phyloP scores from a whole-genome alignment of 1,140 invertebrate species.

The Ganaspis sp. region DNA sequence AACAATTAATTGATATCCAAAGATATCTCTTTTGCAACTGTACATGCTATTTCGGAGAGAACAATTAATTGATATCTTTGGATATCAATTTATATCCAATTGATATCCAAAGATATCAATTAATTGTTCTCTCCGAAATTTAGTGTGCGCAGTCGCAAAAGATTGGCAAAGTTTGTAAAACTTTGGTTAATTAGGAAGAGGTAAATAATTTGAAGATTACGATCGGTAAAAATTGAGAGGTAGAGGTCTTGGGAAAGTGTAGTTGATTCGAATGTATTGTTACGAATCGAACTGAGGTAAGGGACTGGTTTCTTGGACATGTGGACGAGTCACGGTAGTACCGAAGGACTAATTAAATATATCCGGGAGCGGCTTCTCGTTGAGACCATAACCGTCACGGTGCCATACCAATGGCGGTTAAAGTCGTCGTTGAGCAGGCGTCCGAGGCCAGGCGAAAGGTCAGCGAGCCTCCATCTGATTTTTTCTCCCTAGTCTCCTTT shows the following conservation, averaged over 20 bases:
- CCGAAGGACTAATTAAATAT: slow-evolving; percentile 71
- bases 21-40: too few relatives aligned
- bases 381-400: slow-evolving; percentile 63
- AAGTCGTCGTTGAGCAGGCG: slow-evolving; percentile 65
- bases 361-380: slow-evolving; percentile 69
- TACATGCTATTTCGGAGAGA: too few relatives aligned
- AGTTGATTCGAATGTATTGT: slow-evolving; percentile 23
- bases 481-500: slow-evolving; percentile 40
- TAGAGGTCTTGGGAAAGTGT: slow-evolving; percentile 17
- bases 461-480: slow-evolving; percentile 57
- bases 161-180: neutral
- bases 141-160: too few relatives aligned
- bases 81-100: too few relatives aligned
- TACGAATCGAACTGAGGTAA: slow-evolving; percentile 24
- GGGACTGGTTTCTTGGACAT: slow-evolving; percentile 50
- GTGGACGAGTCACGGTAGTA: slow-evolving; percentile 53
- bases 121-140: too few relatives aligned
- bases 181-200: slow-evolving; percentile 1
- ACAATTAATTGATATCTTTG: too few relatives aligned
- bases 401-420: slow-evolving; percentile 56
- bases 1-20: too few relatives aligned
- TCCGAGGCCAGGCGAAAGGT: slow-evolving; percentile 65
- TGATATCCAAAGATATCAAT: too few relatives aligned
- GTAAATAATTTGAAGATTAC: slow-evolving; percentile 19
- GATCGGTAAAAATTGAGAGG: slow-evolving; percentile 4